These are phyloP conservation scores for Bucco capensis DNA, from an alignment of 2,113 vertebrate genomes.

Conservation along the genomic window DNA sequence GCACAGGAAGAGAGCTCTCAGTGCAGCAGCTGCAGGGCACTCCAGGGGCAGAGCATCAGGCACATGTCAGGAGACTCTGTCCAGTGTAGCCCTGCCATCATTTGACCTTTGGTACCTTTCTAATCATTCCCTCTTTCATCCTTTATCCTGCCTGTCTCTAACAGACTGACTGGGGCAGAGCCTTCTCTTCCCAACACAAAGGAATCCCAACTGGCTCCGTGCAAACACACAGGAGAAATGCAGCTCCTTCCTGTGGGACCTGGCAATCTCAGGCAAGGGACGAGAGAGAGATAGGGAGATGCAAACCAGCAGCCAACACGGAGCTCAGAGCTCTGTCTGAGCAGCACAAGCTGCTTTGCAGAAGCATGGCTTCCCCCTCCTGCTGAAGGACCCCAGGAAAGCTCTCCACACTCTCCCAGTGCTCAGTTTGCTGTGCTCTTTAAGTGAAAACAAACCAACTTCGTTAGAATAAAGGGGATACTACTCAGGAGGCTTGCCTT, in stretches of 20 bases:
- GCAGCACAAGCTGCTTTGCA: neutral
- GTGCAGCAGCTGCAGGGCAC: neutral
- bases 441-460: neutral
- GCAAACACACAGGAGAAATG: constrained; percentile 26
- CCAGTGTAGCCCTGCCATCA: neutral
- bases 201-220: constrained; percentile 42
- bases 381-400: neutral
- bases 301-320: neutral
- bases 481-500: neutral
- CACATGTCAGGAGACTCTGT: neutral
- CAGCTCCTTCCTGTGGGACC: constrained; percentile 43
- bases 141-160: constrained; percentile 42
- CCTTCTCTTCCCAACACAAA: constrained; percentile 34
- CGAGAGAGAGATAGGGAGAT: neutral
- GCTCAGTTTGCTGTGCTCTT: neutral
- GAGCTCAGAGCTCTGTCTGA: neutral
- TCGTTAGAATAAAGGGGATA: neutral
- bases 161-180: constrained; percentile 20
- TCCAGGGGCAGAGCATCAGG: neutral
- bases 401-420: neutral
- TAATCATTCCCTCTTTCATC: constrained; percentile 43
- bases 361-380: neutral
- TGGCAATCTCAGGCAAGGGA: neutral
- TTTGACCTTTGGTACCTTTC: constrained; percentile 44
- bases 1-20: neutral